Percentiles rank a stretch among this genome's conserved stretches.
phyloP scores from a whole-genome alignment of 2,888 invertebrate species.

The Netelia melanura region DNA sequence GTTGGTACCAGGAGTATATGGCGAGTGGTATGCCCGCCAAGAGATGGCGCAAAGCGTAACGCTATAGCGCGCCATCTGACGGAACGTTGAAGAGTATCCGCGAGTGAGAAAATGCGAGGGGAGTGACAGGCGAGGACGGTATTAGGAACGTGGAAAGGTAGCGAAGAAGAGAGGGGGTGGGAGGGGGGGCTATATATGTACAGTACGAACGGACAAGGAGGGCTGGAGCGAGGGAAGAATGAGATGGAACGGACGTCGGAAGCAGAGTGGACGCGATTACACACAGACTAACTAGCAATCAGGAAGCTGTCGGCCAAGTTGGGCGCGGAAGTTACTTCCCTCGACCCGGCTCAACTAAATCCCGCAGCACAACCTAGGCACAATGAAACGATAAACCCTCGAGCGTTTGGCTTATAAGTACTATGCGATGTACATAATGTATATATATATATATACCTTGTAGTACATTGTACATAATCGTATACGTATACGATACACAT shows the following conservation, averaged over 20 bases:
- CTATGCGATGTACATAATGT: slow-evolving; percentile 3
- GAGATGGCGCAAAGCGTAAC: slow-evolving; percentile 48
- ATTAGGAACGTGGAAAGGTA: slow-evolving; percentile 38
- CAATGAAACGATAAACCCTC: slow-evolving; percentile 72
- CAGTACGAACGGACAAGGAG: slow-evolving; percentile 30
- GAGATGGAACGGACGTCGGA: slow-evolving; percentile 70
- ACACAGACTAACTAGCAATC: slow-evolving; percentile 80
- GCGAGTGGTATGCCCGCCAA: slow-evolving; percentile 76
- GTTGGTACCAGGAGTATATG: slow-evolving; percentile 70
- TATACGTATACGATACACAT: too few relatives aligned
- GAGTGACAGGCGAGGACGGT: slow-evolving; percentile 34
- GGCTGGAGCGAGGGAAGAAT: slow-evolving; percentile 52
- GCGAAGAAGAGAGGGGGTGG: neutral
- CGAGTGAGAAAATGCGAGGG: slow-evolving; percentile 48
- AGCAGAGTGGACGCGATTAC: slow-evolving; percentile 77
- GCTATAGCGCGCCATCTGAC: neutral
- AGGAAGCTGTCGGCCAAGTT: slow-evolving; percentile 80
- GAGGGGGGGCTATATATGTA: slow-evolving; percentile 8
- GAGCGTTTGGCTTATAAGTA: slow-evolving; percentile 63
- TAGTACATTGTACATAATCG: neutral
- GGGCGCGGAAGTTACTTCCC: slow-evolving; percentile 76
- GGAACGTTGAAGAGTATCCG: slow-evolving; percentile 19
- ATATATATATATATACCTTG: slow-evolving; percentile 15
- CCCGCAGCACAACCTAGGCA: slow-evolving; percentile 67
- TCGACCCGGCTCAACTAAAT: slow-evolving; percentile 70